These are phyloP conservation scores for Sinocyclocheilus anophthalmus DNA, from an alignment of 2,113 vertebrate species.

Conservation along the genomic window DNA sequence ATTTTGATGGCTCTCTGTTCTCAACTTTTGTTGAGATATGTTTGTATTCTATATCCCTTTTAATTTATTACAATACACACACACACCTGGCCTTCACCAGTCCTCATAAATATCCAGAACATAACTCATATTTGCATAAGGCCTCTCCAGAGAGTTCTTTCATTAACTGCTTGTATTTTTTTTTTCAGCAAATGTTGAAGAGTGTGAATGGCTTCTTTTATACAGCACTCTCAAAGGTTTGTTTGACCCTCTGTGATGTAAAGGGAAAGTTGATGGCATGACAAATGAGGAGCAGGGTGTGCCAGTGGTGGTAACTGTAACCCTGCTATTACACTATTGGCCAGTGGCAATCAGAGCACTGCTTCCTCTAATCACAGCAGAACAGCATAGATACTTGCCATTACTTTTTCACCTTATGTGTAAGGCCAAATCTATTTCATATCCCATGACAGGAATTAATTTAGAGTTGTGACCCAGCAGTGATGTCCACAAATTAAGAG, in stretches of 20 bases:
- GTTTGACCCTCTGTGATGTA: slow-evolving; percentile 7
- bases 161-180: neutral
- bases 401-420: slow-evolving; percentile 52
- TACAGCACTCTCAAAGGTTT: neutral
- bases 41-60: neutral
- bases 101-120: slow-evolving; percentile 1
- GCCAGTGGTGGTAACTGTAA: slow-evolving; percentile 25
- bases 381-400: slow-evolving; percentile 10
- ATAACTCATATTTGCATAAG: neutral
- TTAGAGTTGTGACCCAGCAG: neutral
- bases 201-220: neutral
- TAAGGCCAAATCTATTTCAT: slow-evolving; percentile 9
- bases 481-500: slow-evolving; percentile 13
- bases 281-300: slow-evolving; percentile 62
- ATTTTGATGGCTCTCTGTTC: neutral
- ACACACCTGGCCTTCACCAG: neutral
- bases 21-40: neutral
- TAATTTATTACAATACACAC: neutral
- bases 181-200: neutral
- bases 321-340: slow-evolving; percentile 30
- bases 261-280: slow-evolving; percentile 48
- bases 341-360: slow-evolving; percentile 21
- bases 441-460: neutral
- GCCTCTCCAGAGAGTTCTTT: neutral
- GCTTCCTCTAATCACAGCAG: slow-evolving; percentile 25